phyloP scores from a whole-genome alignment of 2,797 vertebrate species.

The Coregonus ussuriensis region DNA sequence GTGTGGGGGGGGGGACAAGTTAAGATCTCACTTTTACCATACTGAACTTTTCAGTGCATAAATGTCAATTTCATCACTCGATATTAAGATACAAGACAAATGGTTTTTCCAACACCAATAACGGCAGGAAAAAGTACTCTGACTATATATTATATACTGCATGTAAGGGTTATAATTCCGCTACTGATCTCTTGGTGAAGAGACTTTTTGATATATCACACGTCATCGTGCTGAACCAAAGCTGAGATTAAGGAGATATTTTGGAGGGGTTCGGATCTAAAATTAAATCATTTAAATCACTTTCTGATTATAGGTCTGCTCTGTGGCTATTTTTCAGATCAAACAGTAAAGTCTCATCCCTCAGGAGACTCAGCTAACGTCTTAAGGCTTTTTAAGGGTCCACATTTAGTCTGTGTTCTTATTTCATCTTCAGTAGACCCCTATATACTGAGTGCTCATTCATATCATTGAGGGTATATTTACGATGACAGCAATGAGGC shows the following conservation, averaged over 20 bases:
- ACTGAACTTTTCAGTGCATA: not conserved
- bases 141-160: not conserved
- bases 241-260: constrained; percentile 21
- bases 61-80: no score
- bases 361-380: constrained; percentile 28
- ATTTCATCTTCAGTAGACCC: constrained; percentile 20
- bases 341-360: constrained; percentile 40
- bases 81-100: no score
- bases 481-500: not conserved
- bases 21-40: not conserved
- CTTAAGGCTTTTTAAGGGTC: constrained; percentile 2
- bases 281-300: constrained; percentile 16
- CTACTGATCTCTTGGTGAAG: no score
- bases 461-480: not conserved
- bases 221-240: not conserved
- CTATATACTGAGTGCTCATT: constrained; percentile 18
- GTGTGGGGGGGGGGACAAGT: not conserved
- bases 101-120: no score
- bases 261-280: constrained; percentile 11
- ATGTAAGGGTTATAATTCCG: no score
- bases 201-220: no score
- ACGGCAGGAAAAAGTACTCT: no score
- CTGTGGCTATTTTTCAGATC: constrained; percentile 32
- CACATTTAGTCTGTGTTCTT: constrained; percentile 45
- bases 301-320: constrained; percentile 41